Evolutionary conservation across 2,888 invertebrate genomes (phyloP).

Genomic region (Stramonita haemastoma): DNA sequence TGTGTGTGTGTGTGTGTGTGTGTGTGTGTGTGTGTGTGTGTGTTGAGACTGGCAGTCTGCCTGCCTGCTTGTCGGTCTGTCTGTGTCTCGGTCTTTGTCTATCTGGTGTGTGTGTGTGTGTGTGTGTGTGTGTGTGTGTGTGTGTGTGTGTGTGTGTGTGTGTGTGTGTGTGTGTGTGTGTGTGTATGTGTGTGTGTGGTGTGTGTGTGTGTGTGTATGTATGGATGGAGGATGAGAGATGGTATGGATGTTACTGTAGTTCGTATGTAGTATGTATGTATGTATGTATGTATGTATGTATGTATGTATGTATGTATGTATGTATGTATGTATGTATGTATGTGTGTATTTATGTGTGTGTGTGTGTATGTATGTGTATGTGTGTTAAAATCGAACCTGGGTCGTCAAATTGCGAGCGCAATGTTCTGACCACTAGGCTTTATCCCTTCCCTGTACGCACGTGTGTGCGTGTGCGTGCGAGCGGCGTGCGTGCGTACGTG

Average conservation of each 20-base stretch:
- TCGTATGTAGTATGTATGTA: too few species aligned
- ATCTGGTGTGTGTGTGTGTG: background rate
- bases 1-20: background rate
- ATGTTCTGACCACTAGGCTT: too few species aligned
- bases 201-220: too few species aligned
- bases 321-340: background rate
- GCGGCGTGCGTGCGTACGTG: background rate
- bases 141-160: background rate
- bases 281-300: background rate
- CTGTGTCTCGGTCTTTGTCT: background rate
- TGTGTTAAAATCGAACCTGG: too few species aligned
- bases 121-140: background rate
- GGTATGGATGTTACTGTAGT: too few species aligned
- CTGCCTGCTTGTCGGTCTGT: background rate
- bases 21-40: conserved; percentile 21
- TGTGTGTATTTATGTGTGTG: background rate
- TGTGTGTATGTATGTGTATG: background rate
- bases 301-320: too few species aligned
- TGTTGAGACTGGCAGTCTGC: background rate
- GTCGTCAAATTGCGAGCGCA: too few species aligned
- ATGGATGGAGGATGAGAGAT: too few species aligned
- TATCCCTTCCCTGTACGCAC: too few species aligned
- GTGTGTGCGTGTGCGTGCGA: background rate
- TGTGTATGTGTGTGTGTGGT: background rate
- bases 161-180: background rate